These are phyloP conservation scores for Adoxophyes honmai DNA, from an alignment of 1,140 invertebrate genomes.

Conservation along the genomic window DNA sequence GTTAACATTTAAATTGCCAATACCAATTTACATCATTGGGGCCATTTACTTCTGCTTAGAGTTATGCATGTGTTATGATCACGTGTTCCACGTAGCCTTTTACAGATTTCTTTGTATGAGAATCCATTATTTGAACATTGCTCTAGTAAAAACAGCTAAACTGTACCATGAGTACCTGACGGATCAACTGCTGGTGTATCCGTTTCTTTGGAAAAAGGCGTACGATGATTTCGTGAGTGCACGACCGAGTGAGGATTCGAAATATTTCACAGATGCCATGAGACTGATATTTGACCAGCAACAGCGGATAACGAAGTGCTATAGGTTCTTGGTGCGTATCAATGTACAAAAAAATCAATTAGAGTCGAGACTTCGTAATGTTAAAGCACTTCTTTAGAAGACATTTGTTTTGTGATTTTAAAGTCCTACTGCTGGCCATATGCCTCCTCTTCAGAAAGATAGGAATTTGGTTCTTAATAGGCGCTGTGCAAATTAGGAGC, in stretches of 20 bases:
- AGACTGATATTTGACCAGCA: conserved; percentile 35
- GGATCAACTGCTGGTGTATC: conserved; percentile 38
- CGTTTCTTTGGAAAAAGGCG: conserved; percentile 36
- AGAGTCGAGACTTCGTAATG: no score
- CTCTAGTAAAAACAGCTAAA: conserved; percentile 43
- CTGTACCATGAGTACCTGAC: conserved; percentile 35
- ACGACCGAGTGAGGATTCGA: conserved; percentile 25
- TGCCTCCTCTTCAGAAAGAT: no score
- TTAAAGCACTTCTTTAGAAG: no score
- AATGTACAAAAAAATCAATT: no score
- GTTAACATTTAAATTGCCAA: conserved; percentile 21
- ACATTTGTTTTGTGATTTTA: no score
- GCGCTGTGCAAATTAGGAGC: no score
- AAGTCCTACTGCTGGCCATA: no score
- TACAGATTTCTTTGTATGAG: conserved; percentile 31
- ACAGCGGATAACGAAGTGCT: conserved; percentile 26
- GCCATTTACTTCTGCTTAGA: conserved; percentile 27
- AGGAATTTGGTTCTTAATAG: no score
- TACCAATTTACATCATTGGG: conserved; percentile 26
- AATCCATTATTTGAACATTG: conserved; percentile 42
- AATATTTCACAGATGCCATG: conserved; percentile 33
- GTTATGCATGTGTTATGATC: conserved; percentile 36
- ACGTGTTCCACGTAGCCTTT: conserved; percentile 26
- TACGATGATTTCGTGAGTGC: conserved; percentile 39
- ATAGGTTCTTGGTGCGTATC: conserved; percentile 41